phyloP scores from a whole-genome alignment of 2,113 vertebrate genomes.

The Promerops cafer region DNA sequence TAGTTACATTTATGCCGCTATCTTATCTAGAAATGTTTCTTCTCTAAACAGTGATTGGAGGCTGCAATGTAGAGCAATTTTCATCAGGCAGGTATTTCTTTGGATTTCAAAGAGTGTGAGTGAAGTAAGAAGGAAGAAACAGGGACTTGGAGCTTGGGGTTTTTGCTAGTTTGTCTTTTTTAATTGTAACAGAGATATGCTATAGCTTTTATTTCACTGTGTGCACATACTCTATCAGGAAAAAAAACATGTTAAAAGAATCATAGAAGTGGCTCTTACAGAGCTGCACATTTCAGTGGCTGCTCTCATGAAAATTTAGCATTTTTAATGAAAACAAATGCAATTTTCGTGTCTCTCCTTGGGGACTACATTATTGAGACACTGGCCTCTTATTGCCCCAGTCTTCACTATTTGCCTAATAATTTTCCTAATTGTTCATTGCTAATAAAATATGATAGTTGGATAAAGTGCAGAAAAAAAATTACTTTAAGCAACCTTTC shows the following conservation, averaged over 20 bases:
- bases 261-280: background rate
- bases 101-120: background rate
- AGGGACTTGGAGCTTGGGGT: background rate
- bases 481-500: background rate
- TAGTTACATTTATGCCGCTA: background rate
- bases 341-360: background rate
- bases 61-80: background rate
- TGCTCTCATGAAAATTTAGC: background rate
- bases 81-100: background rate
- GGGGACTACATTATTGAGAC: background rate
- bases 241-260: background rate
- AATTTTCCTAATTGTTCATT: background rate
- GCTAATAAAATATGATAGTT: background rate
- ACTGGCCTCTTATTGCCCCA: background rate
- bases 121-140: background rate
- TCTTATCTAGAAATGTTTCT: background rate
- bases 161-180: background rate
- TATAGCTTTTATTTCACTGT: background rate
- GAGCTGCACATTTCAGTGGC: background rate
- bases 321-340: background rate
- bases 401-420: background rate
- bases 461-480: background rate
- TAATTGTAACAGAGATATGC: background rate
- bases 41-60: background rate
- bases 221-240: background rate